Evolutionary conservation across 2,888 invertebrate genomes (phyloP).

Genomic region (Didymodactylos carnosus): DNA sequence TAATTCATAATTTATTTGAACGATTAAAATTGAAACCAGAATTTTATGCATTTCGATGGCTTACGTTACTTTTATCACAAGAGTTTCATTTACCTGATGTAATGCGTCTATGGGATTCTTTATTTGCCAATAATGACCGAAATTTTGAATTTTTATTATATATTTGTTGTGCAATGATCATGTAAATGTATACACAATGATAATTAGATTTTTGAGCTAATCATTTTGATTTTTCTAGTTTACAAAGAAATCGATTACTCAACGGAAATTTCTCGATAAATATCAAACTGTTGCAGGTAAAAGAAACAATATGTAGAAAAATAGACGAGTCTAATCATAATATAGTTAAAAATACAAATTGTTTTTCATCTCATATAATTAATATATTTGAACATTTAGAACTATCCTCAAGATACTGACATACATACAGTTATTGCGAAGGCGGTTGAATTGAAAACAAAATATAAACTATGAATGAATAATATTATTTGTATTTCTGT

Average conservation of each 20-base stretch:
- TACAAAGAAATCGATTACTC: not conserved
- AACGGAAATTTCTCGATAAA: not conserved
- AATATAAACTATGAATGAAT: no score
- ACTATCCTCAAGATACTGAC: conserved; percentile 13
- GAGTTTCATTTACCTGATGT: conserved; percentile 69
- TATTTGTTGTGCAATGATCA: conserved; percentile 13
- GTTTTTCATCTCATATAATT: not conserved
- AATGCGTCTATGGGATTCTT: conserved; percentile 5
- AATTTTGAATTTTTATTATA: conserved; percentile 8
- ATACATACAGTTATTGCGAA: not conserved
- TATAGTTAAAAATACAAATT: not conserved
- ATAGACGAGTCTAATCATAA: no score
- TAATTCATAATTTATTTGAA: conserved; percentile 54
- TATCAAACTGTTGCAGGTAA: not conserved
- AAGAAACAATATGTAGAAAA: no score
- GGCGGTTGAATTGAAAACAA: not conserved
- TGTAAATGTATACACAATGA: not conserved
- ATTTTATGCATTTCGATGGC: conserved; percentile 91
- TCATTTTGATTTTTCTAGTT: not conserved
- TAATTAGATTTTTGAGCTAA: not conserved
- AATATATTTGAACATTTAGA: not conserved
- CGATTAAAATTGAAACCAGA: conserved; percentile 73
- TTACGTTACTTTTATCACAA: conserved; percentile 78
- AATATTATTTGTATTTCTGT: no score
- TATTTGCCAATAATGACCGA: conserved; percentile 1